Conservation (phyloP, 2,113 vertebrate species). For the Apteryx owenii region DNA sequence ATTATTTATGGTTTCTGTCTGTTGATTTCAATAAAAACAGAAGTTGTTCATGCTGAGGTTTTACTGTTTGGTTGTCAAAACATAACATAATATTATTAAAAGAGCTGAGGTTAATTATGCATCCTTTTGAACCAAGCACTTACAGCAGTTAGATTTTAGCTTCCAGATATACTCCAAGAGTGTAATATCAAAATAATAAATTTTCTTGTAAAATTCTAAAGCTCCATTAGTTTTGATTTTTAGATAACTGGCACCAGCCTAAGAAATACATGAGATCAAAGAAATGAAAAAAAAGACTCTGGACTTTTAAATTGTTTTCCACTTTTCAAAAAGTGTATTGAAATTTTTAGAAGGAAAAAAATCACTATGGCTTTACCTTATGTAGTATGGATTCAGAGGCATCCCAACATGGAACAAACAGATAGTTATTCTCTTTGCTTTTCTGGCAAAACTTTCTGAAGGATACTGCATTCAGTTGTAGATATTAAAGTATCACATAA, state of each 20-base stretch:
- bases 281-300: background rate
- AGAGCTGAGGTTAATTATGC: slow-evolving; percentile 21
- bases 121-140: slow-evolving; percentile 31
- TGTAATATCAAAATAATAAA: background rate
- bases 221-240: background rate
- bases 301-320: background rate
- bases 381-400: background rate
- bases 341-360: background rate
- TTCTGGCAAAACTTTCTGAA: background rate
- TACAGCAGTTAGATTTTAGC: background rate
- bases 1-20: slow-evolving; percentile 65
- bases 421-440: background rate
- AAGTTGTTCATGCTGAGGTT: slow-evolving; percentile 24
- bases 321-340: background rate
- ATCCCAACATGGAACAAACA: background rate
- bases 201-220: background rate
- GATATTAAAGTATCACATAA: background rate
- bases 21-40: slow-evolving; percentile 56
- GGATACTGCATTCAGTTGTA: background rate
- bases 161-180: background rate
- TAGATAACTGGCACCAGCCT: background rate
- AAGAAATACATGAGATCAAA: background rate
- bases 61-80: slow-evolving; percentile 56
- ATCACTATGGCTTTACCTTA: background rate
- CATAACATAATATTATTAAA: slow-evolving; percentile 13